Conservation (phyloP, 2,888 invertebrate genomes). For the Cyclophora punctaria region DNA sequence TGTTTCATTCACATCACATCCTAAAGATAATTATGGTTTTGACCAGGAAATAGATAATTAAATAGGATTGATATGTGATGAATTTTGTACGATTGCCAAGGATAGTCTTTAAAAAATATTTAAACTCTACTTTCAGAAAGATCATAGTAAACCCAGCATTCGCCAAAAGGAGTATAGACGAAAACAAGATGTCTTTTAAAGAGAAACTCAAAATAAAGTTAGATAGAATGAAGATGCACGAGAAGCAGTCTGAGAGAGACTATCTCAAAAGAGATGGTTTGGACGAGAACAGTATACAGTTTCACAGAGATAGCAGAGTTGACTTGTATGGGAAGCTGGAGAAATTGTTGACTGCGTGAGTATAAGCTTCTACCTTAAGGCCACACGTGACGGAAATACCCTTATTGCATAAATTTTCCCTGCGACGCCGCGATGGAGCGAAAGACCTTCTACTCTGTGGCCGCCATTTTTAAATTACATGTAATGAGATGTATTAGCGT, state of each 20-base stretch:
- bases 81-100: background rate
- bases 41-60: background rate
- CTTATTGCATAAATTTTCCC: no score
- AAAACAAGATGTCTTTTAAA: constrained; percentile 36
- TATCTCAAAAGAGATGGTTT: constrained; percentile 42
- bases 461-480: no score
- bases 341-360: constrained; percentile 77
- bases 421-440: no score
- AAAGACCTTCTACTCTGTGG: no score
- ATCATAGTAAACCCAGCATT: constrained; percentile 51
- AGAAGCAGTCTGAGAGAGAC: constrained; percentile 34
- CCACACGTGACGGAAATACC: no score
- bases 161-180: constrained; percentile 49
- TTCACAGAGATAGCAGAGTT: constrained; percentile 77
- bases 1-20: background rate
- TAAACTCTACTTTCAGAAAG: constrained; percentile 28
- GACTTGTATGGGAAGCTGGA: constrained; percentile 78
- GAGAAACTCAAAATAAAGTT: constrained; percentile 53
- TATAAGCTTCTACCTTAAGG: constrained; percentile 14
- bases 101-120: background rate
- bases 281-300: constrained; percentile 48
- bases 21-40: background rate
- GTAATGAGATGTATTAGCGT: no score
- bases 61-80: background rate
- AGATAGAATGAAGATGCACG: constrained; percentile 52